Base-by-base conservation (phyloP, 2,888 invertebrate species). In the Erebia palarica region DNA sequence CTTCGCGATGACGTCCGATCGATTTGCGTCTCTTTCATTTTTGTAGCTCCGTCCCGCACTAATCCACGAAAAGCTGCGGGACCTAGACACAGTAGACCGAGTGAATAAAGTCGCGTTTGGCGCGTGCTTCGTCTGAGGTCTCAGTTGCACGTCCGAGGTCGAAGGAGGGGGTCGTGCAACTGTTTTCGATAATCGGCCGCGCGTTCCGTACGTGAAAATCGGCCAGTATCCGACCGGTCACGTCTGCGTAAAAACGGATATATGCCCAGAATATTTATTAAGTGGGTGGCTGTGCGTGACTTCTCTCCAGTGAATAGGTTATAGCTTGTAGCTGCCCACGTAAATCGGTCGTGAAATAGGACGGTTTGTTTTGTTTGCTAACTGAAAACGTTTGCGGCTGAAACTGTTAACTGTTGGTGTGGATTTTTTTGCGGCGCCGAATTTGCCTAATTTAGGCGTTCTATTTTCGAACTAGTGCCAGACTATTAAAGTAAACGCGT, bases 231-330 rank as follows among this genome's bases (percentile, higher is more conserved):
- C 87, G 84, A 86, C 81, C 87, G 86, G 92, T 92, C 93, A 93
- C 93, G 93, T 93, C 88, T 91, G 86, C 92, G 92, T 91, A 92
- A 92, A 93, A 93, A 92, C 92, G 92, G 93, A 94, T 94, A 94
- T 93, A 94, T 93, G 94, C 93, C 94, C 92, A 91, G 94, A 94
- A 94, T 94, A 94, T 94, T 94, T 94, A 94, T 94, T 91, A 91
- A 91, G 92, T 91, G 93, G 91, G 92, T 92, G 93, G 91, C 82
- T 90, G 92, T 91, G 93, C 93, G 92, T 92, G 92, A 92, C 93
- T 91, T 92, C 91, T 91, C 92, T 91, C 91, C 83, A 83, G 91
- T 87, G 92, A 86, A 88, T 90, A 88, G 89, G 63, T 63, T 63
- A 63, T 49, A 63, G 63, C 89, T 63, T 21, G 44, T 21, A 63